phyloP scores from a whole-genome alignment of 2,113 vertebrate species.

The Cottus gobio region DNA sequence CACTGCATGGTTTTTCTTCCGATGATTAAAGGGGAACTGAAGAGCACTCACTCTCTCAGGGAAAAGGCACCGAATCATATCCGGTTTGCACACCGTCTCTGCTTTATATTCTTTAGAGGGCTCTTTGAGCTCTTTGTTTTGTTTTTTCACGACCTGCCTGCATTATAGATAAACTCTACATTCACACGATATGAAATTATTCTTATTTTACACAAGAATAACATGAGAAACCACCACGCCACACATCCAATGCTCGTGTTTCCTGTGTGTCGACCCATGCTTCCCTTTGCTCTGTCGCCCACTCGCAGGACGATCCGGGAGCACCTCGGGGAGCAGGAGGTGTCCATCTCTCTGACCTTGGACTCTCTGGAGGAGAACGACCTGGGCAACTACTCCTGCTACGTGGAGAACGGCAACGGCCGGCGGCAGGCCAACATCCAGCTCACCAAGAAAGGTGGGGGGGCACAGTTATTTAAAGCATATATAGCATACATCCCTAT shows the following conservation, averaged over 20 bases:
- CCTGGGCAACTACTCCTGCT: constrained; percentile 95
- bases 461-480: not conserved
- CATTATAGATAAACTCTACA: too few relatives aligned
- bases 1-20: not conserved
- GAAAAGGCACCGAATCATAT: not conserved
- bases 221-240: too few relatives aligned
- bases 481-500: not conserved
- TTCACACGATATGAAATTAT: too few relatives aligned
- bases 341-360: constrained; percentile 91
- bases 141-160: too few relatives aligned
- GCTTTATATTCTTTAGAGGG: too few relatives aligned
- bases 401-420: constrained; percentile 94
- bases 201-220: too few relatives aligned
- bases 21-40: not conserved
- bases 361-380: constrained; percentile 92
- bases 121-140: too few relatives aligned
- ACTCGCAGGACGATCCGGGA: constrained; percentile 90
- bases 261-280: not conserved
- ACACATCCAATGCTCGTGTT: too few relatives aligned
- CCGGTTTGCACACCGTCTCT: too few relatives aligned
- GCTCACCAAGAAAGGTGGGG: constrained; percentile 90
- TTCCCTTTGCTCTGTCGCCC: constrained; percentile 13
- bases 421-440: constrained; percentile 90
- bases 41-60: not conserved
- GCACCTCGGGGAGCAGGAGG: constrained; percentile 96